A percentile compares a stretch with the other conserved stretches of the same genome.
phyloP scores from a whole-genome alignment of 2,888 invertebrate genomes.

The Drosophila tanythrix region DNA sequence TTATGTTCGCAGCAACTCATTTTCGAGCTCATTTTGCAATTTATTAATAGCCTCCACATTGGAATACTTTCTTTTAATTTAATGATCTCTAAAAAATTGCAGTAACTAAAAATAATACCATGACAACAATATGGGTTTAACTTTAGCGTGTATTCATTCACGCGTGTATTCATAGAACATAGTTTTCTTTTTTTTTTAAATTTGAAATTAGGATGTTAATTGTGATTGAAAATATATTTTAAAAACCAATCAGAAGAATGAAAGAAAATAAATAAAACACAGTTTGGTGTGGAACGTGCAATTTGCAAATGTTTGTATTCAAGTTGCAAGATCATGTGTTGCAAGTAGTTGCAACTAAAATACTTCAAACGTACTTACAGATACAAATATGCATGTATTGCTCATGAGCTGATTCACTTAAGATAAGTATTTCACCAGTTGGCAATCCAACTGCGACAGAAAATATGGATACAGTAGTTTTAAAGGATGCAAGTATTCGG shows the following conservation, averaged over 20 bases:
- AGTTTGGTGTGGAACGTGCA: slow-evolving; percentile 13
- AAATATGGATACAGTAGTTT: slow-evolving; percentile 1
- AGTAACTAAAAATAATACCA: slow-evolving; percentile 7
- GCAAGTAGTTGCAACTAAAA: slow-evolving; percentile 1
- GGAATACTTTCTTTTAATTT: slow-evolving; percentile 17
- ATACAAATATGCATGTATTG: slow-evolving; percentile 3
- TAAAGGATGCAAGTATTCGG: slow-evolving; percentile 27
- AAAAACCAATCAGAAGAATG: slow-evolving; percentile 18
- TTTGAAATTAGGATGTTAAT: slow-evolving; percentile 44
- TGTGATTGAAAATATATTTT: slow-evolving; percentile 49
- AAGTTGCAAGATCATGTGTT: slow-evolving; percentile 4
- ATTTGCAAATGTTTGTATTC: slow-evolving; percentile 3
- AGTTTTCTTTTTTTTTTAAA: slow-evolving; percentile 3
- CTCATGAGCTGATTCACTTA: slow-evolving; percentile 7
- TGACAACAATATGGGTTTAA: slow-evolving; percentile 23
- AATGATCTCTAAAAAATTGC: slow-evolving; percentile 38
- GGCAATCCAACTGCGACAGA: neutral
- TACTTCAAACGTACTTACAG: slow-evolving; percentile 27
- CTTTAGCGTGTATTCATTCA: slow-evolving; percentile 35
- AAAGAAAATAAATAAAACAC: slow-evolving; percentile 7
- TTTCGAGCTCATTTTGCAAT: neutral
- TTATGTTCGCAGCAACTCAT: neutral
- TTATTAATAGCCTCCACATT: neutral
- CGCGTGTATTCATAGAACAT: slow-evolving; percentile 27
- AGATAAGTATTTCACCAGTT: neutral